Evolutionary conservation across 2,113 vertebrate genomes (phyloP).

Genomic region (Mungos mungo): DNA sequence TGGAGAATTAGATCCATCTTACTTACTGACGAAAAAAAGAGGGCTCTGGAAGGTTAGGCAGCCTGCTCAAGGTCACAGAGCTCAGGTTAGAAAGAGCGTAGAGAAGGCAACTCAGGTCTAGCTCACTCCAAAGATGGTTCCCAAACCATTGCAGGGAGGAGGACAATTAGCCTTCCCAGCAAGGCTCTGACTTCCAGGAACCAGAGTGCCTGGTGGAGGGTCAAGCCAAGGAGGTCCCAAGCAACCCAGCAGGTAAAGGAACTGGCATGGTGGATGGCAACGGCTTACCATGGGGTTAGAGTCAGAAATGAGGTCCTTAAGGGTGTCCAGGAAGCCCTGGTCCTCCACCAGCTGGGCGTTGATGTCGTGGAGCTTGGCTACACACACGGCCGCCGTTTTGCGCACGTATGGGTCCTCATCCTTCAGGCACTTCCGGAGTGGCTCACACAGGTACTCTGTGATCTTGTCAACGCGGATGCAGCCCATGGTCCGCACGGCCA

Average conservation of each 20-base stretch:
- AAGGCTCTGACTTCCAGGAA: neutral
- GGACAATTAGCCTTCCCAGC: neutral
- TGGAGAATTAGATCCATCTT: neutral
- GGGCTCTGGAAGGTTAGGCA: neutral
- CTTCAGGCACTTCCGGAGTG: conserved; percentile 96
- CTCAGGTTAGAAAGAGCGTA: neutral
- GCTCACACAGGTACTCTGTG: conserved; percentile 97
- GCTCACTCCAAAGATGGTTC: neutral
- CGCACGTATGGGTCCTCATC: conserved; percentile 98
- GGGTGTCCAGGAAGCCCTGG: conserved; percentile 97
- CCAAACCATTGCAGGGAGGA: neutral
- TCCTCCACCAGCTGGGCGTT: conserved; percentile 98
- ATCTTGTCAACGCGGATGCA: conserved; percentile 99
- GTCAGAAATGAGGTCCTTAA: conserved; percentile 98
- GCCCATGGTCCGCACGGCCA: conserved; percentile 98
- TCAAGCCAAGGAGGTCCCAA: neutral
- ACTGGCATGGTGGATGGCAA: fast-evolving
- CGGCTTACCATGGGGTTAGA: conserved; percentile 98
- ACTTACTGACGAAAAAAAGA: neutral
- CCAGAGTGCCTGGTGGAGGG: neutral
- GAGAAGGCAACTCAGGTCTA: neutral
- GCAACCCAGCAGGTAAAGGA: neutral
- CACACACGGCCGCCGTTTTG: conserved; percentile 97
- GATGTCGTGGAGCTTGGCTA: conserved; percentile 98
- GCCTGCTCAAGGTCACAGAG: neutral